Conservation (phyloP, 2,797 vertebrate species). For the Thaleichthys pacificus region DNA sequence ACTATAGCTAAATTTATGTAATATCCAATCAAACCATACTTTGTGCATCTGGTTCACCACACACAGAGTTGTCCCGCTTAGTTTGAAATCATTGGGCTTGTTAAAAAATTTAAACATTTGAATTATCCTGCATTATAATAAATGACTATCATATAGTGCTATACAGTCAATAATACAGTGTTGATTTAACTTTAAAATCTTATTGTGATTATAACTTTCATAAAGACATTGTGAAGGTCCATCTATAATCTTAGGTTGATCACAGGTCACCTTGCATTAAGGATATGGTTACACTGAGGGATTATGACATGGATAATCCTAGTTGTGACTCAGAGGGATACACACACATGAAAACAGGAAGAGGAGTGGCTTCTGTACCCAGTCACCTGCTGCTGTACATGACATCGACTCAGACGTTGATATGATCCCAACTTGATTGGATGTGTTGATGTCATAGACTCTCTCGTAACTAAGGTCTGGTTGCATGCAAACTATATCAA, state of each 20-base stretch:
- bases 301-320: conserved; percentile 61
- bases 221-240: neutral
- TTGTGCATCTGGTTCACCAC: neutral
- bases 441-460: too few species aligned
- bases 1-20: conserved; percentile 53
- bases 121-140: neutral
- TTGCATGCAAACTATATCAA: too few species aligned
- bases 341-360: conserved; percentile 1
- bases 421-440: too few species aligned
- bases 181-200: neutral
- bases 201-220: conserved; percentile 4
- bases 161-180: neutral
- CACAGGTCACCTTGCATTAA: conserved; percentile 69
- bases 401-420: too few species aligned
- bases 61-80: too few species aligned
- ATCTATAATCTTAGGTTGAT: conserved; percentile 42
- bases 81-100: too few species aligned
- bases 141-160: too few species aligned
- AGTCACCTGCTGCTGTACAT: too few species aligned
- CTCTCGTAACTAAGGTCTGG: too few species aligned
- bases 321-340: conserved; percentile 26
- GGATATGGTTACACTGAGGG: conserved; percentile 39
- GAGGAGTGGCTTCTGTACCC: too few species aligned
- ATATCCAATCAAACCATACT: too few species aligned
- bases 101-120: neutral